These are phyloP conservation scores for Eulemur mongoz DNA, from an alignment of 2,797 vertebrate genomes.

Conservation along the genomic window DNA sequence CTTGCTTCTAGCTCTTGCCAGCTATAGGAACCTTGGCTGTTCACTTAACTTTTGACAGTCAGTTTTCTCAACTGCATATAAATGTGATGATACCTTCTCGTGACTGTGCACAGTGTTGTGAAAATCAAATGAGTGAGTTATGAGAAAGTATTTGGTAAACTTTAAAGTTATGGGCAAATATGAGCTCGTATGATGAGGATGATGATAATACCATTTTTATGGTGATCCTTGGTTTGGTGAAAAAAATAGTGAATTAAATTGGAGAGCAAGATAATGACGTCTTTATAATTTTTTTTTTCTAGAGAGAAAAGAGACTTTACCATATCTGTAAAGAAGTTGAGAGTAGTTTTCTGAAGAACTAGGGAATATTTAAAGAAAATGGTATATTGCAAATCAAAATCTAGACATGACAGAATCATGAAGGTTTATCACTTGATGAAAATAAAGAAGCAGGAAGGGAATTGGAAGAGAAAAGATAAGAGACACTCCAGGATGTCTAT, in stretches of 20 bases:
- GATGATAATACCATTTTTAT: not conserved
- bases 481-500: not conserved
- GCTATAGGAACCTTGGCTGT: not conserved
- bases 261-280: not conserved
- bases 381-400: slow-evolving; percentile 7
- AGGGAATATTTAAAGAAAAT: not conserved
- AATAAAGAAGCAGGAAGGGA: not conserved
- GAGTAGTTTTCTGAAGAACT: not conserved
- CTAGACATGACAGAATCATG: not conserved
- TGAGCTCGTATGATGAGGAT: not conserved
- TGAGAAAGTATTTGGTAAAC: not conserved
- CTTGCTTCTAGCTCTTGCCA: slow-evolving; percentile 15
- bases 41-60: slow-evolving; percentile 26
- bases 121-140: slow-evolving; percentile 4
- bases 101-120: not conserved
- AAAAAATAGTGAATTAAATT: not conserved
- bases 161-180: not conserved
- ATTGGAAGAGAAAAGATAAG: not conserved
- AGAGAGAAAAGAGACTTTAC: not conserved
- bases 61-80: not conserved
- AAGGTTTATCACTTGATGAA: not conserved
- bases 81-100: not conserved
- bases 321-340: not conserved
- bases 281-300: not conserved
- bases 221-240: not conserved